Conservation (phyloP, 2,113 vertebrate species). For the Carollia perspicillata region DNA sequence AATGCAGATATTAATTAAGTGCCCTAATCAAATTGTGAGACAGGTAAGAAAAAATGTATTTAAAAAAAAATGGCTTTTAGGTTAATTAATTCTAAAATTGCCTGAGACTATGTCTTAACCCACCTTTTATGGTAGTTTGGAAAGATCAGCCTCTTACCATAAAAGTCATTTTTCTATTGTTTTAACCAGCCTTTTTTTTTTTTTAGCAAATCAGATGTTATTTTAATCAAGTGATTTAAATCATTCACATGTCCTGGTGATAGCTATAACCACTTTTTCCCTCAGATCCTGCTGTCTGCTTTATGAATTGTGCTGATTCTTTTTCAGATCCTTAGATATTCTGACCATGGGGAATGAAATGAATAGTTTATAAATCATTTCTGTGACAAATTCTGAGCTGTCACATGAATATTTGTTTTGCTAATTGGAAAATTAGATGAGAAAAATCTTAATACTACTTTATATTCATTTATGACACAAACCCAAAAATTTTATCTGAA, state of each 20-base stretch:
- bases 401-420: not conserved
- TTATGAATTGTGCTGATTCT: not conserved
- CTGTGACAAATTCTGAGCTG: not conserved
- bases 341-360: not conserved
- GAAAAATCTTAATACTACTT: not conserved
- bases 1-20: slow-evolving; percentile 99
- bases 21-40: slow-evolving; percentile 98
- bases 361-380: not conserved
- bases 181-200: not conserved
- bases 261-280: not conserved
- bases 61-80: slow-evolving; percentile 17
- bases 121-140: slow-evolving; percentile 2
- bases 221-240: not conserved
- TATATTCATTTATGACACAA: not conserved
- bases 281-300: not conserved
- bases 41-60: slow-evolving; percentile 85
- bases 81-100: slow-evolving; percentile 1
- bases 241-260: not conserved
- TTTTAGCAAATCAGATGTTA: not conserved
- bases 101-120: not conserved
- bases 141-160: not conserved
- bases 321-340: not conserved
- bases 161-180: slow-evolving; percentile 21
- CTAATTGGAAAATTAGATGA: not conserved
- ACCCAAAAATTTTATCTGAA: not conserved